These are phyloP conservation scores for Odontamblyopus rebecca DNA, from an alignment of 2,797 vertebrate genomes.

Conservation along the genomic window DNA sequence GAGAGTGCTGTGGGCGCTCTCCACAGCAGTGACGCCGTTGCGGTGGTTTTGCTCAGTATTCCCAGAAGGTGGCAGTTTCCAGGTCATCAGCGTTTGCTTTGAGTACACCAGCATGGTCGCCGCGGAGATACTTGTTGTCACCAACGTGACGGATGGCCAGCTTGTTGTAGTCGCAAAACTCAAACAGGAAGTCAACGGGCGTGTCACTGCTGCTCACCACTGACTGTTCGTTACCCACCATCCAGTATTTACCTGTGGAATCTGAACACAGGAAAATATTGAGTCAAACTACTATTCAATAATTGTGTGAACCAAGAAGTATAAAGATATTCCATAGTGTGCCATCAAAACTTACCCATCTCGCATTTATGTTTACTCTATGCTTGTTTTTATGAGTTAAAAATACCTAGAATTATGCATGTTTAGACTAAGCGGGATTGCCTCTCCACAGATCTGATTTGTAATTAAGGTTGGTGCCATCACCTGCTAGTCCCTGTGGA, in stretches of 20 bases:
- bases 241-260: slow-evolving; percentile 98
- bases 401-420: no score
- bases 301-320: neutral
- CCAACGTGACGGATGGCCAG: slow-evolving; percentile 87
- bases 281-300: neutral
- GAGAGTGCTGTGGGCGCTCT: slow-evolving; percentile 15
- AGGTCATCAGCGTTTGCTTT: slow-evolving; percentile 91
- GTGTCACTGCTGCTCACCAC: slow-evolving; percentile 94
- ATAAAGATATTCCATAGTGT: no score
- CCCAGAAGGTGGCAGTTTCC: slow-evolving; percentile 94
- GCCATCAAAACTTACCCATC: no score
- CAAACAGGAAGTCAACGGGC: slow-evolving; percentile 94
- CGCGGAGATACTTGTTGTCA: slow-evolving; percentile 92
- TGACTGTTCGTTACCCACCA: slow-evolving; percentile 86
- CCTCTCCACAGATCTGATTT: no score
- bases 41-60: slow-evolving; percentile 80
- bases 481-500: no score
- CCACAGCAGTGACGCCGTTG: slow-evolving; percentile 16
- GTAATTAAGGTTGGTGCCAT: no score
- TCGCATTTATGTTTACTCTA: no score
- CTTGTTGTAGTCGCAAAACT: slow-evolving; percentile 99
- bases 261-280: slow-evolving; percentile 70
- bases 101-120: slow-evolving; percentile 95
- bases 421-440: no score
- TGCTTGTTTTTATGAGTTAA: no score